A percentile compares a stretch with the other conserved stretches of the same genome.
Evolutionary conservation across 2,888 invertebrate genomes (phyloP).

Genomic region (Coecobrya sp.): DNA sequence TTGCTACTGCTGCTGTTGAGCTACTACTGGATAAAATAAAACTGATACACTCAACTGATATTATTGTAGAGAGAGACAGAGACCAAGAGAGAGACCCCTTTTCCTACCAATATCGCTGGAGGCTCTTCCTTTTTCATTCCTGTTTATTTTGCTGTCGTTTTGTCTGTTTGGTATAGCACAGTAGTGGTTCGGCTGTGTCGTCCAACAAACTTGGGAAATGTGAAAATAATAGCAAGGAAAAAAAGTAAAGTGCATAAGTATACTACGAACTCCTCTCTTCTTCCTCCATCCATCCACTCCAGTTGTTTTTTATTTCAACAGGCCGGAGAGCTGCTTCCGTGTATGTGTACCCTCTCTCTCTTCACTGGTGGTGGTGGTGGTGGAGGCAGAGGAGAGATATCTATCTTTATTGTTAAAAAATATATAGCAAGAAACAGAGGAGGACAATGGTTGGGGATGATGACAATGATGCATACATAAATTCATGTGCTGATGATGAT

Average conservation of each 20-base stretch:
- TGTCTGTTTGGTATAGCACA: background rate
- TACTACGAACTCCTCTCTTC: background rate
- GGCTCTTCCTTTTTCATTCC: slow-evolving; percentile 57
- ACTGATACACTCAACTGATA: slow-evolving; percentile 28
- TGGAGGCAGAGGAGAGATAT: slow-evolving; percentile 17
- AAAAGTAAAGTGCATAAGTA: background rate
- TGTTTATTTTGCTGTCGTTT: slow-evolving; percentile 46
- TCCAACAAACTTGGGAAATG: slow-evolving; percentile 53
- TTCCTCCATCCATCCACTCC: background rate
- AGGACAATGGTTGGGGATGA: background rate
- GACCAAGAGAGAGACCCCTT: background rate
- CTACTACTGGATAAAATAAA: background rate
- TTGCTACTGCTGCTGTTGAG: background rate
- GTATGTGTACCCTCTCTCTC: background rate
- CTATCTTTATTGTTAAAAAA: slow-evolving; percentile 52
- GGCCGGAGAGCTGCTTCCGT: background rate
- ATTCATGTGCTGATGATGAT: slow-evolving; percentile 68
- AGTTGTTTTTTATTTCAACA: slow-evolving; percentile 4
- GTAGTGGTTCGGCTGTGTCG: background rate
- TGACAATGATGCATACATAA: slow-evolving; percentile 63
- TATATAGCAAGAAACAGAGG: background rate
- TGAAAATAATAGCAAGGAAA: slow-evolving; percentile 64
- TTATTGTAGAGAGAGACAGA: background rate
- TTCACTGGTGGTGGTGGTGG: background rate
- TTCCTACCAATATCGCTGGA: slow-evolving; percentile 58